Evolutionary conservation across 2,113 vertebrate genomes (phyloP), one percentile per base, ranked within the genome.

Genomic region (Cranoglanis bouderius): DNA sequence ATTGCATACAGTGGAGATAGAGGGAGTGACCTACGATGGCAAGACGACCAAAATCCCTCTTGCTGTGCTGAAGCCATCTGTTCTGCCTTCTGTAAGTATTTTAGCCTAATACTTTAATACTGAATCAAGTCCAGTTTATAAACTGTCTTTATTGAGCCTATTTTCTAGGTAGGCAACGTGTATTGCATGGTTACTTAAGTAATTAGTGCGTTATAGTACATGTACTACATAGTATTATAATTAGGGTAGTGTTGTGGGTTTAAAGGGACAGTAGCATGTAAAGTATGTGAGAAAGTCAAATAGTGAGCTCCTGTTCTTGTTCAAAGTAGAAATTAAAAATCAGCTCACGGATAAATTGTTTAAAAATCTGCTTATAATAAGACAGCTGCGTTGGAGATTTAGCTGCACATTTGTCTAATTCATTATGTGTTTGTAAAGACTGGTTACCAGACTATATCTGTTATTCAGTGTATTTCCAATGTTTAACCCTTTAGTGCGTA

Each of bases 1-100:
- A 82, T 94, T 96, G 78, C 96, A 96, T 90, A 93, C 93, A 89
- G 96, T 96, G 85, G 96, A 96, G 92, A 90, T 96, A 0, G 96
- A 96, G 84, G 96, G 95, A 18, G 91, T 96, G 72, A 94, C 94
- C 0, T 96, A 93, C 5, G 94, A 96, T 87, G 95, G 95, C 18
- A 96, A 95, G 89, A 92, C 86, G 0, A 93, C 94, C 89, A 96
- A 94, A 92, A 94, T 96, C 67, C 95, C 95, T 0, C 93, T 96
- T 43, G 96, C 93, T 32, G 94, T 92, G 13, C 92, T 96, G 85
- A 96, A 95, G 59, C 94, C 95, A 0, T 96, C 96, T 0, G 93
- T 96, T 32, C 91, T 96, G 86, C 96, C 96, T 0, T 96, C 95
- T 82, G 96, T 96, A 92, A 96, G 96, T 95, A 74, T 13, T 82